Evolutionary conservation across 64 coral and sea anemone genomes (phyloP).

Genomic region (Actinia tenebrosa): DNA sequence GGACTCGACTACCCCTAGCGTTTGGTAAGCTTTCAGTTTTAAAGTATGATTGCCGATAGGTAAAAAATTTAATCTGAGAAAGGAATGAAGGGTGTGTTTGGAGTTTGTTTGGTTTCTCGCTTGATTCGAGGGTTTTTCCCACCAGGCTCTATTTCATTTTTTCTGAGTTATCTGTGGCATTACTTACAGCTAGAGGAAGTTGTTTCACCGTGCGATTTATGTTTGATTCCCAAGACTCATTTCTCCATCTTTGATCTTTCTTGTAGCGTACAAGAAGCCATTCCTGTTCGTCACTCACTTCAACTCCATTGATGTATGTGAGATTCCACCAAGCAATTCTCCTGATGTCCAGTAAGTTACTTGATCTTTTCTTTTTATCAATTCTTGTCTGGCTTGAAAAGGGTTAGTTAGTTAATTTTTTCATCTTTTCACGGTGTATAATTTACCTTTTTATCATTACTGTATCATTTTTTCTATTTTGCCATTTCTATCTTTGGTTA

Average conservation of each 20-base stretch:
- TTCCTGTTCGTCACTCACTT: constrained; percentile 97
- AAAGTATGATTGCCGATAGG: not conserved
- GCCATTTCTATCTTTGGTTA: no score
- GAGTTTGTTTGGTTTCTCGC: no score
- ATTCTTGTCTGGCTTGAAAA: not conserved
- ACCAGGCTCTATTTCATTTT: no score
- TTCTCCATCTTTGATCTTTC: not conserved
- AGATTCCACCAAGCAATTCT: constrained; percentile 53
- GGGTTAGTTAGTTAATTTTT: no score
- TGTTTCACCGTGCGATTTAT: not conserved
- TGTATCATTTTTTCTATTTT: no score
- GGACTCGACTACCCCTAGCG: constrained; percentile 89
- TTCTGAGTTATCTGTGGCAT: no score
- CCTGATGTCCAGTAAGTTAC: constrained; percentile 37
- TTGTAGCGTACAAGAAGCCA: constrained; percentile 81
- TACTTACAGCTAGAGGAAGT: not conserved
- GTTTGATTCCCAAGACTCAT: not conserved
- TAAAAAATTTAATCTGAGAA: no score
- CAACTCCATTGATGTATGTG: constrained; percentile 96
- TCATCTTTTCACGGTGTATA: no score
- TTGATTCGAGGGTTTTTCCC: not conserved
- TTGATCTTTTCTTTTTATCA: not conserved
- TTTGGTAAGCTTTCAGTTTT: constrained; percentile 67
- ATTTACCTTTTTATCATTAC: no score
- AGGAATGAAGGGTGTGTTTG: not conserved